Base-by-base conservation (phyloP, 2,888 invertebrate genomes). In the Torymus auratus region DNA sequence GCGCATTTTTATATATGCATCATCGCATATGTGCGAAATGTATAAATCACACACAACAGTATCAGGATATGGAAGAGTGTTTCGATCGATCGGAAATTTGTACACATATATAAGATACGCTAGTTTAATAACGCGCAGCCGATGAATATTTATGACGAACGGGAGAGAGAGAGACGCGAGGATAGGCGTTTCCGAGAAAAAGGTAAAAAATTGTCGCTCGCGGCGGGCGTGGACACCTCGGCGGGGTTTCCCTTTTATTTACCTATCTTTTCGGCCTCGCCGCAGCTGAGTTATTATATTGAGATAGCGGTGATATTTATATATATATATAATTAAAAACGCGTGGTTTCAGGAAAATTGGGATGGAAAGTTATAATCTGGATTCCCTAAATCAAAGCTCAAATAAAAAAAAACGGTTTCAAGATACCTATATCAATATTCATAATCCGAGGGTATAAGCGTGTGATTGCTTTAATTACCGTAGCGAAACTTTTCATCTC, bases 101-200 rank as follows among this genome's bases (percentile, higher is more conserved):
- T 80, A 41, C 41, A 41, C 41, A 2, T 20, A 41, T 41, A 7
- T 41, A 50, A 41, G 70, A 15, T 53, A 71, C 23, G 64, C 62
- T 52, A 69, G 64, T 68, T 74, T 79, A 52, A 72, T 78, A 67
- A 67, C 60, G 71, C 71, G 58, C 79, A 7, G 41, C 7, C 41
- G 58, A 74, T 80, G 80, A 80, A 80, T 80, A 80, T 80, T 71
- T 80, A 80, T 80, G 75, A 71, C 28, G 41, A 14, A 55, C n/a
- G 23, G 23, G 55, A 72, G 23, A 60, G 58, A 71, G 41, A 41
- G 41, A 41, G 41, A 41, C 1, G 7, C 17, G 61, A 23, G 41
- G 17, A 55, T 53, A 28, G 52, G 58, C 14, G 52, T 73, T 78
- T 73, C 73, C 68, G 23, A 68, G 73, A 67, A 78, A 79, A 68